Evolutionary conservation across 1,140 invertebrate species (phyloP).

Genomic region (Drosophila quadrilineata): DNA sequence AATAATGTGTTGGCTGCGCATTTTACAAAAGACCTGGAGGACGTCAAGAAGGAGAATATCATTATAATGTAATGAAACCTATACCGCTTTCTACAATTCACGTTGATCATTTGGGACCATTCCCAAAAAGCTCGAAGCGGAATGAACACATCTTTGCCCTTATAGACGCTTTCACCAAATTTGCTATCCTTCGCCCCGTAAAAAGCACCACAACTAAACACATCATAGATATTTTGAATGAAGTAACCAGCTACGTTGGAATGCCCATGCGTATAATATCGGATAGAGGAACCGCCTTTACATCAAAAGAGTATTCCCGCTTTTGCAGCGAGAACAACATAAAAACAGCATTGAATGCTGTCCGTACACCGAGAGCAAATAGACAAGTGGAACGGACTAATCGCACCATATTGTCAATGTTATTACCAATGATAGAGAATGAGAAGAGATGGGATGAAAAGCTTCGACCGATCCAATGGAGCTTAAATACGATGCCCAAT

Average conservation of each 20-base stretch:
- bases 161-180: too few relatives aligned
- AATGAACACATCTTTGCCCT: too few relatives aligned
- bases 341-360: too few relatives aligned
- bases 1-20: constrained; percentile 3
- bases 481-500: constrained; percentile 5
- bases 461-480: constrained; percentile 1
- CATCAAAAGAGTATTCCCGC: too few relatives aligned
- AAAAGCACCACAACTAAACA: constrained; percentile 8
- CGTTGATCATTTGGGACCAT: constrained; percentile 62
- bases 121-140: constrained; percentile 33
- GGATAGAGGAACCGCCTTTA: too few relatives aligned
- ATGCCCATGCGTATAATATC: too few relatives aligned
- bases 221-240: constrained; percentile 2
- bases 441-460: constrained; percentile 16
- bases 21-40: constrained; percentile 7
- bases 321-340: too few relatives aligned
- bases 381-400: too few relatives aligned
- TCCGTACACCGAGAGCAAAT: background rate
- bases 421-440: constrained; percentile 13
- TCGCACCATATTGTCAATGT: background rate
- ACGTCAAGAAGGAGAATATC: background rate
- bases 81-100: constrained; percentile 39
- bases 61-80: constrained; percentile 33
- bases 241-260: background rate
- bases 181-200: too few relatives aligned